Base-by-base conservation (phyloP, 1,140 invertebrate genomes). In the Palaemon carinicauda region DNA sequence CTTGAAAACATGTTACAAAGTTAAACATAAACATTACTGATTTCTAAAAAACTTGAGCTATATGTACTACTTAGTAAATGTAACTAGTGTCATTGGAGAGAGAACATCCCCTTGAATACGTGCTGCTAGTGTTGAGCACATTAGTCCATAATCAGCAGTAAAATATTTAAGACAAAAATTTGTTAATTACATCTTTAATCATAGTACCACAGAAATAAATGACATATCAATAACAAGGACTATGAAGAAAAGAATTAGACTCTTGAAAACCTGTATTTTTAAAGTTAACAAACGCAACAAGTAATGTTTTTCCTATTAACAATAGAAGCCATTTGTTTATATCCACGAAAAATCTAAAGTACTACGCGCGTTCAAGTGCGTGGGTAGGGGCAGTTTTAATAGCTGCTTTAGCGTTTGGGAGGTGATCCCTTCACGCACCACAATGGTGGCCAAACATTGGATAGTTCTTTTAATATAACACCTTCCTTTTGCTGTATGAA, bases 241-340 rank as follows among this genome's bases (percentile, higher is more conserved):
- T 75, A 82, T 31, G 83, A 86, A 86, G 83, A 86, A 86, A 86
- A 82, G 80, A 87, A 73, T 52, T 53, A 51, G 81, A 87, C 86
- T 89, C 88, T 89, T 87, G 86, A 89, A 89, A 89, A 89, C 87
- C 88, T 87, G 80, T 89, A 89, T 89, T 87, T 89, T 89, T 89
- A 89, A 89, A 89, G 88, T 89, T 89, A 89, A 89, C 86, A 89
- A 89, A 89, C 88, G 81, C 88, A 89, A 89, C 88, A 89, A 89
- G 86, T 89, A 89, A 89, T 89, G 88, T 87, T 89, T 87, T 89
- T 89, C 84, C 86, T 89, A 89, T 89, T 87, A 89, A 89, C 88
- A 89, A 89, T 89, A 89, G 88, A 89, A 89, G 88, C 88, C 88
- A 88, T 88, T 88, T 88, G 88, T 89, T 89, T 89, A 84, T 89